These are phyloP conservation scores for Recurvirostra avosetta DNA, from an alignment of 2,113 vertebrate genomes.

Conservation along the genomic window DNA sequence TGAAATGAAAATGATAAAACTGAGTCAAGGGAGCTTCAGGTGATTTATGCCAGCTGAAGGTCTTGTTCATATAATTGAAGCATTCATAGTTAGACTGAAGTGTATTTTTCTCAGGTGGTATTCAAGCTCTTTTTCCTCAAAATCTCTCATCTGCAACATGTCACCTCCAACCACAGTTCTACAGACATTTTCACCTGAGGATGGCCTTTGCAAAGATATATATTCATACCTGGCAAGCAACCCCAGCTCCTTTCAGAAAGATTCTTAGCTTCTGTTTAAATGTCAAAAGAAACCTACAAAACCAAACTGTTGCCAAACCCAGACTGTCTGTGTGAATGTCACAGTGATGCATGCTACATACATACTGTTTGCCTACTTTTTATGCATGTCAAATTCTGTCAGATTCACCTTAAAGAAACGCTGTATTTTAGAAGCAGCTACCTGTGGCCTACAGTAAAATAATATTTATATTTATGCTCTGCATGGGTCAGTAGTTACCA, in stretches of 20 bases:
- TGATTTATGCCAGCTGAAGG: background rate
- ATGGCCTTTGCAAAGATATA: slow-evolving; percentile 25
- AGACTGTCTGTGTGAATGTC: slow-evolving; percentile 64
- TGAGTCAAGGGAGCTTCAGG: background rate
- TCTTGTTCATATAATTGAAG: background rate
- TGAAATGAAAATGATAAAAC: background rate
- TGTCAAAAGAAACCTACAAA: slow-evolving; percentile 65
- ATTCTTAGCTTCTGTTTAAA: slow-evolving; percentile 59
- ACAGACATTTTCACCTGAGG: slow-evolving; percentile 30
- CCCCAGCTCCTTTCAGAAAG: slow-evolving; percentile 50
- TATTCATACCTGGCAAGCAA: slow-evolving; percentile 41
- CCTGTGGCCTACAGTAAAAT: slow-evolving; percentile 21
- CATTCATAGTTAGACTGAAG: background rate
- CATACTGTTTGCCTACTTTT: background rate
- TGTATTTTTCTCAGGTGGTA: background rate
- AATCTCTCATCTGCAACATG: background rate
- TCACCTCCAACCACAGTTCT: background rate
- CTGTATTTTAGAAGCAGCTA: slow-evolving; percentile 42
- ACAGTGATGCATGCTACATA: slow-evolving; percentile 8
- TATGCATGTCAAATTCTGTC: slow-evolving; percentile 63
- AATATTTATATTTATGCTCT: background rate
- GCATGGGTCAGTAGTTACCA: slow-evolving; percentile 7
- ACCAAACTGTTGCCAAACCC: slow-evolving; percentile 50
- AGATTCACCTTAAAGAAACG: slow-evolving; percentile 56
- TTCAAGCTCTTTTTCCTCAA: background rate